Evolutionary conservation across 2,113 vertebrate species (phyloP).

Genomic region (Equus quagga): DNA sequence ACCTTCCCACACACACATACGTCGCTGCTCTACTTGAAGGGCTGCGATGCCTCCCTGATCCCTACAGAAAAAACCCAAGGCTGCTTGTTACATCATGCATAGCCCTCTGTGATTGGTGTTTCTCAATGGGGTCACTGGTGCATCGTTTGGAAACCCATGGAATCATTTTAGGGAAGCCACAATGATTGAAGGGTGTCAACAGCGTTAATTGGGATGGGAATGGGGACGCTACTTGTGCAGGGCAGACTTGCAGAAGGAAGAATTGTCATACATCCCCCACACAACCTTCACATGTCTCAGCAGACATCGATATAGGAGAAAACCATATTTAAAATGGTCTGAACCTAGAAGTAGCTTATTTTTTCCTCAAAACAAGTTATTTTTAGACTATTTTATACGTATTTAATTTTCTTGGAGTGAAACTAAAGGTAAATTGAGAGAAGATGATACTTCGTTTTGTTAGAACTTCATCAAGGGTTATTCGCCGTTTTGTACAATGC

Average conservation of each 20-base stretch:
- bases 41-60: background rate
- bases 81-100: background rate
- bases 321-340: background rate
- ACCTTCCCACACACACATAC: background rate
- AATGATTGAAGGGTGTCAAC: background rate
- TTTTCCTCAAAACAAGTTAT: background rate
- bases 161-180: background rate
- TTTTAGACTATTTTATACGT: background rate
- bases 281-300: background rate
- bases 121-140: background rate
- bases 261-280: background rate
- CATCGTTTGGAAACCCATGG: background rate
- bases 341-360: background rate
- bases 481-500: background rate
- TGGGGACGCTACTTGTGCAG: background rate
- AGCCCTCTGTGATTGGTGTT: background rate
- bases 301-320: background rate
- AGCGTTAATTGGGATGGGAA: background rate
- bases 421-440: background rate
- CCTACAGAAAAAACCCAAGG: background rate
- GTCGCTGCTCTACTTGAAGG: background rate
- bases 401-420: background rate
- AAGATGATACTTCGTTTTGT: background rate
- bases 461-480: background rate
- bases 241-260: background rate